These are phyloP conservation scores for Menura novaehollandiae DNA, from an alignment of 2,113 vertebrate species.

Conservation along the genomic window DNA sequence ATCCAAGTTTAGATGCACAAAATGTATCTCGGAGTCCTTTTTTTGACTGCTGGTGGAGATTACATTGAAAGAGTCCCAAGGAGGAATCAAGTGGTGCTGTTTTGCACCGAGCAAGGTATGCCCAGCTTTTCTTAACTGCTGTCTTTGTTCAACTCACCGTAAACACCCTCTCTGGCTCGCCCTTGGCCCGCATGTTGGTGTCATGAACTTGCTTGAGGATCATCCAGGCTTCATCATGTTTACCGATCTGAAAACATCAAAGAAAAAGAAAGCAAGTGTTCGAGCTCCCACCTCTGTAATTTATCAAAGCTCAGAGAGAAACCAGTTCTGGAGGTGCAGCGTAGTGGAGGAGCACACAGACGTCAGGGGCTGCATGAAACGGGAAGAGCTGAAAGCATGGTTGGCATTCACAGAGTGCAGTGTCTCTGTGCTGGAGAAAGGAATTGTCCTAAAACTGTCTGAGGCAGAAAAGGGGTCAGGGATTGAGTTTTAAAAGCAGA, in stretches of 20 bases:
- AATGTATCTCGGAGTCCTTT: not conserved
- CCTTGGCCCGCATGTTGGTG: slow-evolving; percentile 97
- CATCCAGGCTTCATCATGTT: slow-evolving; percentile 98
- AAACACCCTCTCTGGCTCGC: slow-evolving; percentile 92
- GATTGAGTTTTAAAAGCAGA: not conserved
- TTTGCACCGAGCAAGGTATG: not conserved
- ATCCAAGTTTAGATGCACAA: not conserved
- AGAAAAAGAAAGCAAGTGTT: not conserved
- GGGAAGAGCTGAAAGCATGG: not conserved
- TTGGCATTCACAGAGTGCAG: not conserved
- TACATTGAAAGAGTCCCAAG: not conserved
- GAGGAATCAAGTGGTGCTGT: not conserved
- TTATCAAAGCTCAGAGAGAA: not conserved
- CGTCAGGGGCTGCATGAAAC: not conserved
- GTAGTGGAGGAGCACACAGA: not conserved
- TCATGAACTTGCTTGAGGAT: slow-evolving; percentile 92
- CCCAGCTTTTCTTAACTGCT: not conserved
- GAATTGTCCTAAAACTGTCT: not conserved
- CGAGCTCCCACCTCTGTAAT: not conserved
- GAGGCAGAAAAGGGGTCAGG: not conserved
- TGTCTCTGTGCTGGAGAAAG: not conserved
- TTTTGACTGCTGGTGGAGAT: not conserved
- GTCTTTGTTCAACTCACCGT: slow-evolving; percentile 76
- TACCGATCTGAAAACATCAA: slow-evolving; percentile 79
- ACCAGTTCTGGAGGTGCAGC: not conserved